phyloP scores from a whole-genome alignment of 1,140 invertebrate genomes.

The Atta cephalotes region DNA sequence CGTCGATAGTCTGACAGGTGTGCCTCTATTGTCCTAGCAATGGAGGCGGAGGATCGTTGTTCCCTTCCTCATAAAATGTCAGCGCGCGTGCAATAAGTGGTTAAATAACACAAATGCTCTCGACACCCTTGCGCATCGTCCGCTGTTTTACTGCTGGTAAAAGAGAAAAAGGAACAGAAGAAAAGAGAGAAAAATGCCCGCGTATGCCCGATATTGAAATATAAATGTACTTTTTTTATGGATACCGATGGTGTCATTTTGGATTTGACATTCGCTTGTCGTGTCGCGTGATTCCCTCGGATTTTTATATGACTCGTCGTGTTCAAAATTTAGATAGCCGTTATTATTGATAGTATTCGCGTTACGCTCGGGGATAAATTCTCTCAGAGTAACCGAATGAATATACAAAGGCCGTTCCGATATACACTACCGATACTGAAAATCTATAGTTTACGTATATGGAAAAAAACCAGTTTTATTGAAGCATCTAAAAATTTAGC shows the following conservation, averaged over 20 bases:
- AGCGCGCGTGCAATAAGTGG: conserved; percentile 42
- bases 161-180: conserved; percentile 14
- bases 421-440: too few species aligned
- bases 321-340: neutral
- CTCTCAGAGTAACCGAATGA: neutral
- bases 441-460: too few species aligned
- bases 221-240: conserved; percentile 44
- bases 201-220: conserved; percentile 41
- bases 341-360: conserved; percentile 20
- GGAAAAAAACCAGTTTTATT: too few species aligned
- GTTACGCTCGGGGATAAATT: conserved; percentile 3
- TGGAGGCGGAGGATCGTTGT: neutral
- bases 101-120: conserved; percentile 34
- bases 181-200: conserved; percentile 33
- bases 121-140: neutral
- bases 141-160: conserved; percentile 18
- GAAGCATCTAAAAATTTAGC: too few species aligned
- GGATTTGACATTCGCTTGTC: neutral
- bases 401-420: neutral
- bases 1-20: conserved; percentile 15
- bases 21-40: conserved; percentile 16
- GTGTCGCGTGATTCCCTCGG: neutral
- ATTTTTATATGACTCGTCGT: neutral
- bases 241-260: conserved; percentile 1
- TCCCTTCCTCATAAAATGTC: conserved; percentile 34